These are phyloP conservation scores for Rhabdomys dilectus DNA, from an alignment of 2,113 vertebrate species.

Conservation along the genomic window DNA sequence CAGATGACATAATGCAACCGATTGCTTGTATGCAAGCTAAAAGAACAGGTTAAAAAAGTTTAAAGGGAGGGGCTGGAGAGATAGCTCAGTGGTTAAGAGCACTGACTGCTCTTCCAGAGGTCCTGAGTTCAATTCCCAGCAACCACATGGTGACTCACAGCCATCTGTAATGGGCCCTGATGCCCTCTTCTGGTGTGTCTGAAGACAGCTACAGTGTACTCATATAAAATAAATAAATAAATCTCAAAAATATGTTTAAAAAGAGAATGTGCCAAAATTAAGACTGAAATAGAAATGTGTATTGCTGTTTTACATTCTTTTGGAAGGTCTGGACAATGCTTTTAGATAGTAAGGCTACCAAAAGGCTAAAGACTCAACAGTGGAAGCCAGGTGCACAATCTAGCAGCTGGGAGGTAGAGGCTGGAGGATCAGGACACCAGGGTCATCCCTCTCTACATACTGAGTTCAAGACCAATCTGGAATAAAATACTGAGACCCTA, in stretches of 20 bases:
- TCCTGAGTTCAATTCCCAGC: too few relatives aligned
- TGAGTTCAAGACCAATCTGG: neutral
- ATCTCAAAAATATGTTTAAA: neutral
- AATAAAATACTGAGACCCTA: neutral
- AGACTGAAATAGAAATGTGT: neutral
- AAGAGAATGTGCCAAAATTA: neutral
- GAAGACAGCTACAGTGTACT: too few relatives aligned
- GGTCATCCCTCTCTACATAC: neutral
- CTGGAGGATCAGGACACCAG: neutral
- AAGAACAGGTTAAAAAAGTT: neutral
- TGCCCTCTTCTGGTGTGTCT: too few relatives aligned
- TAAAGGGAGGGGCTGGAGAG: neutral
- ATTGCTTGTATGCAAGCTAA: neutral
- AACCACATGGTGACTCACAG: too few relatives aligned
- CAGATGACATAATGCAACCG: neutral
- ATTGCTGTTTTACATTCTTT: neutral
- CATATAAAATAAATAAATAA: too few relatives aligned
- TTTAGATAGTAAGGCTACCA: neutral
- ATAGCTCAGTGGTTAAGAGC: too few relatives aligned
- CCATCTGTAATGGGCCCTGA: too few relatives aligned
- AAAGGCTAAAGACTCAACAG: neutral
- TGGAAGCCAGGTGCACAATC: neutral
- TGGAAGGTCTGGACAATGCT: neutral
- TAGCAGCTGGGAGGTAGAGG: neutral
- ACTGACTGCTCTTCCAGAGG: too few relatives aligned